Base-by-base conservation (phyloP, 1,140 invertebrate species). In the Plutomurus gul region DNA sequence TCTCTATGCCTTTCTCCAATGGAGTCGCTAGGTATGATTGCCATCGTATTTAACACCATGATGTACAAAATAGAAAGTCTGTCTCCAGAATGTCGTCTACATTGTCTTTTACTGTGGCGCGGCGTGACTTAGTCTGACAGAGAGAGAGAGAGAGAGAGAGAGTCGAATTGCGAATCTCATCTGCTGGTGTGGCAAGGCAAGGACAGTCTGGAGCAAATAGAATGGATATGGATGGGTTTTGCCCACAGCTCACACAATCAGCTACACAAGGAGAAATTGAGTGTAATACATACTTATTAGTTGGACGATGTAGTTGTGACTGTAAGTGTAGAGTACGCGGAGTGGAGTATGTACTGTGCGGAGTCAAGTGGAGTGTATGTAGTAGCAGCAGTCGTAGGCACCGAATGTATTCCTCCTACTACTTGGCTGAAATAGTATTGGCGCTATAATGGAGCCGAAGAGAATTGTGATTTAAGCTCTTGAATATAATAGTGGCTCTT, bases 81-180 rank as follows among this genome's bases (percentile, higher is more conserved):
- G n/a, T n/a, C n/a, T n/a, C n/a, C n/a, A n/a, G n/a, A n/a, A n/a
- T n/a, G n/a, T n/a, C n/a, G n/a, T n/a, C n/a, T 43, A 10, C 40
- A 10, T n/a, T 43, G 8, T 43, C 40, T 10, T 43, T n/a, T 8
- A 10, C 40, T 43, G 40, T 43, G 8, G 40, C 40, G 8, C 40
- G 40, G 8, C n/a, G 40, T 43, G 40, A 43, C 40, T 43, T 8
- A 43, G 8, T 43, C n/a, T 43, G 40, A 8, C n/a, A n/a, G 40
- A 43, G 8, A 10, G 40, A 8, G n/a, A 8, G 8, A 43, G 8
- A 8, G 40, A 8, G n/a, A 8, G 8, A 43, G 8, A 10, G 40
- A 43, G 40, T 43, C 70, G 40, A 72, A 40, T 27, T 39, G 70
- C 36, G 39, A 72, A 72, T 40, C 70, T 72, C 70, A 72, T 72